Conservation (phyloP, 2,888 invertebrate species). For the Thalpophila matura region DNA sequence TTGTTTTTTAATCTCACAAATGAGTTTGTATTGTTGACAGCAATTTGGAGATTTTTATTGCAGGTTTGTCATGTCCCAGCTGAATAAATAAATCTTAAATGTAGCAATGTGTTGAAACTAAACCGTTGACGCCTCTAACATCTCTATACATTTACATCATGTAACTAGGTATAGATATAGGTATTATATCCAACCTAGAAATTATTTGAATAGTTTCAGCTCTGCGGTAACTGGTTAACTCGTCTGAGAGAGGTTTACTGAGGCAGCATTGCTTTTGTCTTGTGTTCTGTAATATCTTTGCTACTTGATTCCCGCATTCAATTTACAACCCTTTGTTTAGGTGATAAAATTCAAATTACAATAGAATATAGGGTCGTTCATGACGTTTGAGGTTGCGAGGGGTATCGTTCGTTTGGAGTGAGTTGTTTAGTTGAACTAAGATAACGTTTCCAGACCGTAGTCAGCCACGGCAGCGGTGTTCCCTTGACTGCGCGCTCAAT, state of each 20-base stretch:
- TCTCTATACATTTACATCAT: slow-evolving; percentile 17
- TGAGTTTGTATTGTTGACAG: slow-evolving; percentile 57
- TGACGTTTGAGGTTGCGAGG: slow-evolving; percentile 56
- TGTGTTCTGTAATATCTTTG: slow-evolving; percentile 53
- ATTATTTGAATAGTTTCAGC: slow-evolving; percentile 83
- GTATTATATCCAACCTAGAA: slow-evolving; percentile 60
- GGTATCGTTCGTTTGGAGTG: slow-evolving; percentile 75
- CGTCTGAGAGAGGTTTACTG: slow-evolving; percentile 79
- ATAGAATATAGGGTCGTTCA: slow-evolving; percentile 41
- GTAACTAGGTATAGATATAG: slow-evolving; percentile 16
- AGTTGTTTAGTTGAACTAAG: slow-evolving; percentile 86
- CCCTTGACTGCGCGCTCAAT: slow-evolving; percentile 70
- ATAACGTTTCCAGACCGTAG: slow-evolving; percentile 82
- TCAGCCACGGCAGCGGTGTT: slow-evolving; percentile 75
- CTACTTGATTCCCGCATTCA: slow-evolving; percentile 32
- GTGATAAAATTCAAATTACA: slow-evolving; percentile 60
- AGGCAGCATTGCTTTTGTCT: slow-evolving; percentile 71
- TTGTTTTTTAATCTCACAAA: slow-evolving; percentile 42
- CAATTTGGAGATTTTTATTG: slow-evolving; percentile 55
- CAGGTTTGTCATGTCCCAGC: slow-evolving; percentile 41
- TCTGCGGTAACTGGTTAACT: slow-evolving; percentile 84
- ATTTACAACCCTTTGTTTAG: slow-evolving; percentile 57
- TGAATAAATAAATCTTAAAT: slow-evolving; percentile 54
- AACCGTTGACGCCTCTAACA: slow-evolving; percentile 37
- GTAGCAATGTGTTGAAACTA: slow-evolving; percentile 32